These are phyloP conservation scores for Dendrolimus punctatus DNA, from an alignment of 1,140 invertebrate genomes.

Conservation along the genomic window DNA sequence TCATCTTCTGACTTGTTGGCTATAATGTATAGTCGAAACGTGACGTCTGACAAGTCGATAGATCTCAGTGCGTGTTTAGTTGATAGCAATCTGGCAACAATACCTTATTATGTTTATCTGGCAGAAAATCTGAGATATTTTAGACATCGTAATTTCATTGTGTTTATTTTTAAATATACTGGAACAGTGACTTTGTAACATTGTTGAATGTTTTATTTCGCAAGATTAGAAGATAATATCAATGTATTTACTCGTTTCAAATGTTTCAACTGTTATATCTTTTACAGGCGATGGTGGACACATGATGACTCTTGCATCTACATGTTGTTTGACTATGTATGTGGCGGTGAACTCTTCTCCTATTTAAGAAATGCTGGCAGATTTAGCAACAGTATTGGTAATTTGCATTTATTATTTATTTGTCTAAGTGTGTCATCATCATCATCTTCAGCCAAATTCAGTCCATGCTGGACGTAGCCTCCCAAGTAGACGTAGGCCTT, in stretches of 20 bases:
- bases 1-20: no score
- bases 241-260: neutral
- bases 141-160: no score
- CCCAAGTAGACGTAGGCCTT: no score
- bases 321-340: slow-evolving; percentile 94
- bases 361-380: slow-evolving; percentile 94
- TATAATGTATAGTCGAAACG: no score
- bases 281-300: slow-evolving; percentile 89
- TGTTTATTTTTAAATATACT: no score
- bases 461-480: no score
- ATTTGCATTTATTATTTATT: slow-evolving; percentile 23
- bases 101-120: neutral
- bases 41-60: slow-evolving; percentile 5
- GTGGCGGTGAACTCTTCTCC: slow-evolving; percentile 96
- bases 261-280: slow-evolving; percentile 11
- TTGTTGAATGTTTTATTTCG: no score
- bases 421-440: neutral
- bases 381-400: slow-evolving; percentile 88
- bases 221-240: neutral
- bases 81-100: slow-evolving; percentile 12
- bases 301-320: slow-evolving; percentile 92
- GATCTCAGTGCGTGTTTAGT: slow-evolving; percentile 8
- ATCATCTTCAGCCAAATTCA: no score
- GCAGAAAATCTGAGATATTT: no score
- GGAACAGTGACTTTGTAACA: no score